These are phyloP conservation scores for Plecturocebus donacophilus DNA, from an alignment of 2,113 vertebrate genomes.

Conservation along the genomic window DNA sequence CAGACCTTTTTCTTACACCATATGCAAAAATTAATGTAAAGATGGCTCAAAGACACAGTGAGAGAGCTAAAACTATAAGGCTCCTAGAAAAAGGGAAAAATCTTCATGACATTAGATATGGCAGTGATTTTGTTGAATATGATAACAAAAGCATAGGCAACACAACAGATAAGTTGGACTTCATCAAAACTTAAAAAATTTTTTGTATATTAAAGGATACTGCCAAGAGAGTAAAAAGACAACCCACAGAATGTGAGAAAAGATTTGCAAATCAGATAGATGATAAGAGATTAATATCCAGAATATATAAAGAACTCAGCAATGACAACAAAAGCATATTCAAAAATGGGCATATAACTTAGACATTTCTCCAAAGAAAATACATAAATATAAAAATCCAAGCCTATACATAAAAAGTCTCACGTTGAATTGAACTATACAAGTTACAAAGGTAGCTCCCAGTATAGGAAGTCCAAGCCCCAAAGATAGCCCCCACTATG, in stretches of 20 bases:
- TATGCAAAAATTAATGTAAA: background rate
- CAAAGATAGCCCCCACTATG: background rate
- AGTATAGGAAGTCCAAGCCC: background rate
- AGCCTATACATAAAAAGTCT: background rate
- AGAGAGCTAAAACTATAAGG: background rate
- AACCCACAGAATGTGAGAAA: background rate
- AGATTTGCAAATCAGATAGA: background rate
- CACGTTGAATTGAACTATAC: background rate
- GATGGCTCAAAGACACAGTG: background rate
- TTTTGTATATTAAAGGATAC: background rate
- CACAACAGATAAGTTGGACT: background rate
- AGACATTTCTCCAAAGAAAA: background rate
- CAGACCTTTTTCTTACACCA: background rate
- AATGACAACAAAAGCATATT: background rate
- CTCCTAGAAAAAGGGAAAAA: background rate
- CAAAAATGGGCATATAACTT: background rate
- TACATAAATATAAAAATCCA: background rate
- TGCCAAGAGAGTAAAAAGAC: background rate
- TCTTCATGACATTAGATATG: background rate
- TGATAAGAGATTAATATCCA: background rate
- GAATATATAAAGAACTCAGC: background rate
- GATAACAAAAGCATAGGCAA: background rate
- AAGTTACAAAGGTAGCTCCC: no score
- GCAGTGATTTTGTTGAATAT: background rate
- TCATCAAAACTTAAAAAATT: background rate